These are phyloP conservation scores for Philhelius pedissequus DNA, from an alignment of 2,888 invertebrate species.

Conservation along the genomic window DNA sequence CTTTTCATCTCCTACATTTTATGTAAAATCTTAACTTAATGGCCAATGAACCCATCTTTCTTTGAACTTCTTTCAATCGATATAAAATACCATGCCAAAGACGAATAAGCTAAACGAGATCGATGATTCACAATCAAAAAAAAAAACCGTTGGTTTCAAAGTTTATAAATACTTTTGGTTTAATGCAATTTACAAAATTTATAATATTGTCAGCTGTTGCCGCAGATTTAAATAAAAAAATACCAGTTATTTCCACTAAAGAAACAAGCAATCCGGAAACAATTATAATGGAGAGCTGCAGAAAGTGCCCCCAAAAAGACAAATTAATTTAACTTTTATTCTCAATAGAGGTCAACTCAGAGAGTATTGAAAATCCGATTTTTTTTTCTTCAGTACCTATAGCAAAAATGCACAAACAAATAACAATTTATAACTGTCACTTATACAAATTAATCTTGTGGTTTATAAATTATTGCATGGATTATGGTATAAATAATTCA, in stretches of 20 bases:
- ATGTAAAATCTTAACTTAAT: neutral
- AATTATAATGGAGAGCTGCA: neutral
- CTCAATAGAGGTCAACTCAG: constrained; percentile 30
- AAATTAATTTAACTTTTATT: constrained; percentile 19
- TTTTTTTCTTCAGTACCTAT: neutral
- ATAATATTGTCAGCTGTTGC: constrained; percentile 38
- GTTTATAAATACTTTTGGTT: constrained; percentile 43
- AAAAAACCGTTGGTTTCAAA: constrained; percentile 7
- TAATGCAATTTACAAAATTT: constrained; percentile 27
- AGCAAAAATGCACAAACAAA: neutral
- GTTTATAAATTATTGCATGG: neutral
- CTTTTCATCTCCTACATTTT: neutral
- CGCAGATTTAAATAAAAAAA: constrained; percentile 13
- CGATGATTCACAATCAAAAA: constrained; percentile 30
- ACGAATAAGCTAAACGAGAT: neutral
- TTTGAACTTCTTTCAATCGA: neutral
- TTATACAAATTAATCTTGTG: neutral
- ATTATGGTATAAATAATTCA: neutral
- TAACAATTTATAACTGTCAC: neutral
- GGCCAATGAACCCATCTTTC: constrained; percentile 35
- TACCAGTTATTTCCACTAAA: constrained; percentile 16
- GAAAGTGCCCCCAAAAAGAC: constrained; percentile 17
- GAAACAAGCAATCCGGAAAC: constrained; percentile 13
- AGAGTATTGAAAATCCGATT: neutral
- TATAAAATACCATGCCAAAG: constrained; percentile 18